phyloP scores from a whole-genome alignment of 2,888 invertebrate species.

The Epiblema foenella region DNA sequence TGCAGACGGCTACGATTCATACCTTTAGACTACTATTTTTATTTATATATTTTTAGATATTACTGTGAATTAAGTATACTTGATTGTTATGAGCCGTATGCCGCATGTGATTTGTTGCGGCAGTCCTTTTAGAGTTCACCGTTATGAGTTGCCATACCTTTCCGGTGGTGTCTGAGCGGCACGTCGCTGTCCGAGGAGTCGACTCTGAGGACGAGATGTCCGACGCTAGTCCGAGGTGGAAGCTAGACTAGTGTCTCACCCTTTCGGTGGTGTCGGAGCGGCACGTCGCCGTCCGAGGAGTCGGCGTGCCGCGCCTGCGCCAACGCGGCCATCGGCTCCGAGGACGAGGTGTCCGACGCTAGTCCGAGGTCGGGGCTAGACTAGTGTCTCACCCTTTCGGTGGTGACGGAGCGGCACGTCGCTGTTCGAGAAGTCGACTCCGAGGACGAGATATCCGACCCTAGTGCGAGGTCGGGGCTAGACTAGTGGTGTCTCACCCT shows the following conservation, averaged over 20 bases:
- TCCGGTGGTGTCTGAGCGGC: slow-evolving; percentile 65
- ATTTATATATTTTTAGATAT: no score
- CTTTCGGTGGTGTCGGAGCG: slow-evolving; percentile 64
- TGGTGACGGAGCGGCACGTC: slow-evolving; percentile 70
- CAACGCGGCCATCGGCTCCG: slow-evolving; percentile 61
- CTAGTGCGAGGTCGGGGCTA: not conserved
- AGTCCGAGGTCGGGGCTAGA: slow-evolving; percentile 8
- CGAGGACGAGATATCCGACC: slow-evolving; percentile 57
- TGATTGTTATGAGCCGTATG: no score
- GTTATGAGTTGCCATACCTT: no score
- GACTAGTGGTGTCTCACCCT: slow-evolving; percentile 58
- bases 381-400: slow-evolving; percentile 58
- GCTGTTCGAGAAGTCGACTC: slow-evolving; percentile 71
- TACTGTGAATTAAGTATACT: no score
- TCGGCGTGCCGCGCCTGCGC: slow-evolving; percentile 55
- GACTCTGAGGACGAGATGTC: slow-evolving; percentile 61
- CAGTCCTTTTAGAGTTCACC: no score
- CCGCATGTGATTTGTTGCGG: no score
- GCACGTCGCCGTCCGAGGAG: slow-evolving; percentile 75
- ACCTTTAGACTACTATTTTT: no score
- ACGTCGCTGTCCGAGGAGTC: slow-evolving; percentile 75
- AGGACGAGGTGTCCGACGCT: slow-evolving; percentile 56
- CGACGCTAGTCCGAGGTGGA: slow-evolving; percentile 23
- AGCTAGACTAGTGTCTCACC: slow-evolving; percentile 52
- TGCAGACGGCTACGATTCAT: no score